These are phyloP conservation scores for Cottus gobio DNA, from an alignment of 2,113 vertebrate genomes.

Conservation along the genomic window DNA sequence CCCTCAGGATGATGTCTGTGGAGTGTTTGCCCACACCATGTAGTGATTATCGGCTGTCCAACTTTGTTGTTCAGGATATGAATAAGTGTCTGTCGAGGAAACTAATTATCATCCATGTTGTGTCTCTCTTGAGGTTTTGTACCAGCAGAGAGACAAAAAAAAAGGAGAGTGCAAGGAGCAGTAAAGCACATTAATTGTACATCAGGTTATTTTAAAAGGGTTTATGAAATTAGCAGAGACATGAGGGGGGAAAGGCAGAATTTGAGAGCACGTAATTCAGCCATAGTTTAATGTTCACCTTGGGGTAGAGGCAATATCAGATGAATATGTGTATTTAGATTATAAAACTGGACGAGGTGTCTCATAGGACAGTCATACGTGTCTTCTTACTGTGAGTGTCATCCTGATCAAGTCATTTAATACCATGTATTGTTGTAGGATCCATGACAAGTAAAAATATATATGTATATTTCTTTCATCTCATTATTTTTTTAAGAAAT, in stretches of 20 bases:
- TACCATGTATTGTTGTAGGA: background rate
- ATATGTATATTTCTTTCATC: too few relatives aligned
- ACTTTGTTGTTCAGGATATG: slow-evolving; percentile 56
- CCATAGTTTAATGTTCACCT: slow-evolving; percentile 54
- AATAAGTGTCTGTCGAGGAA: slow-evolving; percentile 56
- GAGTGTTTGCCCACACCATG: slow-evolving; percentile 61
- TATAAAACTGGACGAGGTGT: background rate
- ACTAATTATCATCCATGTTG: slow-evolving; percentile 59
- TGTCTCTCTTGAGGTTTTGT: slow-evolving; percentile 36
- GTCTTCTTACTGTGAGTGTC: background rate
- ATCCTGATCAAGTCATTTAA: background rate
- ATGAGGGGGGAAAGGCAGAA: slow-evolving; percentile 9
- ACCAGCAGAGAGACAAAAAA: background rate
- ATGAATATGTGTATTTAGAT: slow-evolving; percentile 40
- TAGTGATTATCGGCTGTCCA: slow-evolving; percentile 67
- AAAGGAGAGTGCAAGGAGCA: slow-evolving; percentile 13
- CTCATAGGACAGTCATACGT: slow-evolving; percentile 2
- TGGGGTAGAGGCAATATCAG: background rate
- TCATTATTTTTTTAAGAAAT: too few relatives aligned
- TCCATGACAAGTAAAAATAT: too few relatives aligned
- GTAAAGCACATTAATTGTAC: slow-evolving; percentile 11
- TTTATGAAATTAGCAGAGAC: slow-evolving; percentile 21
- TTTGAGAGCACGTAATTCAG: slow-evolving; percentile 50
- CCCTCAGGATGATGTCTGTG: slow-evolving; percentile 61
- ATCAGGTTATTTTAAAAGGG: slow-evolving; percentile 31